Percentiles rank a stretch among this genome's conserved stretches.
Evolutionary conservation across 2,113 vertebrate genomes (phyloP).

Genomic region (Irena cyanogastra): DNA sequence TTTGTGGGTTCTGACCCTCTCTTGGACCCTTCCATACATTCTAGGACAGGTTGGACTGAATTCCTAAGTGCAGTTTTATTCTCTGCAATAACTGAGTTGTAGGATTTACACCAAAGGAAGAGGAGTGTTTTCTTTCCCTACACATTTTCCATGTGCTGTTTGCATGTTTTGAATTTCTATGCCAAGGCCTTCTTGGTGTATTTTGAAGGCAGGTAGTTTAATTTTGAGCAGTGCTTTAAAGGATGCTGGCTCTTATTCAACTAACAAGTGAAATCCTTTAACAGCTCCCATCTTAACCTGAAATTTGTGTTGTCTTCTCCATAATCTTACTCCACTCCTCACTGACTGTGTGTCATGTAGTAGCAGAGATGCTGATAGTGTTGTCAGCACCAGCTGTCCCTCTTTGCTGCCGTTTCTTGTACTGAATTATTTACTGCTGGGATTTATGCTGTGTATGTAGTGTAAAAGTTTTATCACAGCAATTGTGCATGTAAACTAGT

Average conservation of each 20-base stretch:
- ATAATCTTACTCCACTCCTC: background rate
- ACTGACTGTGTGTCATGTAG: background rate
- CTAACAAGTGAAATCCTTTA: background rate
- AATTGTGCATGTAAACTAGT: background rate
- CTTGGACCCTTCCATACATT: background rate
- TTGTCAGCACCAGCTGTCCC: slow-evolving; percentile 52
- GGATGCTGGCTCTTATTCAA: background rate
- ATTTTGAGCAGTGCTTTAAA: background rate
- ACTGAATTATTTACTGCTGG: slow-evolving; percentile 53
- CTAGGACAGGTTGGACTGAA: background rate
- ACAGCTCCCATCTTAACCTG: background rate
- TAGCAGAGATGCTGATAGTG: slow-evolving; percentile 1
- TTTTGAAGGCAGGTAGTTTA: background rate
- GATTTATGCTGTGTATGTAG: slow-evolving; percentile 28
- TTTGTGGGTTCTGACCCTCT: background rate
- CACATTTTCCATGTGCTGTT: background rate
- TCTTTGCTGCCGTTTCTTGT: slow-evolving; percentile 16
- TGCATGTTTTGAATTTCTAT: background rate
- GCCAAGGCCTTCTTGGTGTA: background rate
- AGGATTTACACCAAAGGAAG: background rate
- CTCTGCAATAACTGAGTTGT: background rate
- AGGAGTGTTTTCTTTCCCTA: background rate
- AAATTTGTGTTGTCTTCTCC: slow-evolving; percentile 12
- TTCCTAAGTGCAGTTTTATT: background rate
- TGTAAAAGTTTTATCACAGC: slow-evolving; percentile 31